phyloP scores from a whole-genome alignment of 1,140 invertebrate genomes.

The Drosophila melanogaster region Release_6_plus_ISO1_MT NT_033777.3:19674501-19675000 shows the following conservation, averaged over 20 bases:
- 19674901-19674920: conserved; percentile 30
- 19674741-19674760: conserved; percentile 56
- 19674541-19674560: not conserved
- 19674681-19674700: conserved; percentile 69
- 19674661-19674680: conserved; percentile 78
- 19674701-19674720: conserved; percentile 78
- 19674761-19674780: conserved; percentile 78
- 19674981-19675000: conserved; percentile 34
- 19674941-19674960: conserved; percentile 82
- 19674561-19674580: conserved; percentile 54
- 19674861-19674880: conserved; percentile 72
- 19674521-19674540: conserved; percentile 25
- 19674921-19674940: conserved; percentile 74
- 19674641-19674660: conserved; percentile 51
- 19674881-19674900: conserved; percentile 20
- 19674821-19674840: conserved; percentile 11
- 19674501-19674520: conserved; percentile 81
- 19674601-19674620: conserved; percentile 66
- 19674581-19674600: conserved; percentile 79
- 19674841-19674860: conserved; percentile 9
- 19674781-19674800: conserved; percentile 82
- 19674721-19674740: conserved; percentile 29
- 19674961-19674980: conserved; percentile 68
- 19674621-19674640: conserved; percentile 65
- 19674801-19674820: conserved; percentile 67